phyloP scores from a whole-genome alignment of 1,140 invertebrate genomes.

The Listronotus oregonensis region DNA sequence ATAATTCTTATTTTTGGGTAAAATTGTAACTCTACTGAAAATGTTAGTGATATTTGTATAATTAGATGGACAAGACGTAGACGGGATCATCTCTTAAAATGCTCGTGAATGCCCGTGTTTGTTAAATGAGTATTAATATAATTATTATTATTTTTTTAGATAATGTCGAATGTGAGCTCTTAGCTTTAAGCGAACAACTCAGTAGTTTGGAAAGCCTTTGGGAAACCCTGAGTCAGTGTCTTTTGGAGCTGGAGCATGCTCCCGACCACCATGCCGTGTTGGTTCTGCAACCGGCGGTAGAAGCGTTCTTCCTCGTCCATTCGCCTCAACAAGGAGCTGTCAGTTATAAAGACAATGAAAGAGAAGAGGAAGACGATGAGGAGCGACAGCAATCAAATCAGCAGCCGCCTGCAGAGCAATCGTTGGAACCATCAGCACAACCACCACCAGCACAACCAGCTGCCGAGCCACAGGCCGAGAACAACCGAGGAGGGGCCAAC shows the following conservation, averaged over 20 bases:
- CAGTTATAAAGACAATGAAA: conserved; percentile 30
- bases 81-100: no score
- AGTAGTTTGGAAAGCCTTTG: conserved; percentile 73
- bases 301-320: conserved; percentile 90
- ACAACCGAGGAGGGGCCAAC: no score
- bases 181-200: conserved; percentile 73
- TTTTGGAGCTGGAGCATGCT: conserved; percentile 81
- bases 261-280: conserved; percentile 92
- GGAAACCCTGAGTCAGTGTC: conserved; percentile 81
- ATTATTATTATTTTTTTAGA: neutral
- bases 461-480: no score
- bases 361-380: conserved; percentile 25
- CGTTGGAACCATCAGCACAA: neutral
- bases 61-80: no score
- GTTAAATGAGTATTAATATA: no score
- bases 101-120: no score
- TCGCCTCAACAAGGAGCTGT: conserved; percentile 64
- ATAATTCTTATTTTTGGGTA: no score
- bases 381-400: conserved; percentile 1
- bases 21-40: no score
- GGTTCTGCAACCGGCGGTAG: conserved; percentile 88
- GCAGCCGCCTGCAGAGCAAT: neutral
- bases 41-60: no score
- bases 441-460: neutral
- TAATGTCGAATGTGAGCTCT: conserved; percentile 45